Evolutionary conservation across 2,113 vertebrate species (phyloP).

Genomic region (Perca schrenkii): DNA sequence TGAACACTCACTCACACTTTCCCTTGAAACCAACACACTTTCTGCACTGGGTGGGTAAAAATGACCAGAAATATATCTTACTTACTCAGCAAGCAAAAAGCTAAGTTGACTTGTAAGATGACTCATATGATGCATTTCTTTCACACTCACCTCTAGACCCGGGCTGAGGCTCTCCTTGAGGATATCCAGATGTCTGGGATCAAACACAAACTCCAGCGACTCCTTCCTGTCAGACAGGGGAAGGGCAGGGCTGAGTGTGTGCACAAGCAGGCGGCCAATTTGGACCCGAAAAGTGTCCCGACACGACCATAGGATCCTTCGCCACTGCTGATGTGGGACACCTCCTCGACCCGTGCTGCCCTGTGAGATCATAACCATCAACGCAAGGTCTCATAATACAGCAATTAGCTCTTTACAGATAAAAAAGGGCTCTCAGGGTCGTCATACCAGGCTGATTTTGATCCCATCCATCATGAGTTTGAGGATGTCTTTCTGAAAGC

Average conservation of each 20-base stretch:
- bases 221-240: conserved; percentile 88
- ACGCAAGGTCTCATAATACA: neutral
- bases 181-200: conserved; percentile 91
- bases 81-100: neutral
- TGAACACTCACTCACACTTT: conserved; percentile 7
- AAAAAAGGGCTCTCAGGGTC: neutral
- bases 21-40: neutral
- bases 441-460: conserved; percentile 87
- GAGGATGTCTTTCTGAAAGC: conserved; percentile 92
- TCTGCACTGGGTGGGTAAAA: neutral
- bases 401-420: neutral
- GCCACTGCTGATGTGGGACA: conserved; percentile 91
- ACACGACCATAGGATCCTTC: conserved; percentile 90
- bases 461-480: conserved; percentile 93
- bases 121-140: neutral
- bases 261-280: conserved; percentile 93
- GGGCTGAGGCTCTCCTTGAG: conserved; percentile 93
- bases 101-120: neutral
- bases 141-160: conserved; percentile 88
- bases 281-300: conserved; percentile 93
- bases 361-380: conserved; percentile 64
- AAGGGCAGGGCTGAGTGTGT: conserved; percentile 88
- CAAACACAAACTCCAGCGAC: conserved; percentile 88
- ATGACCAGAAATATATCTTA: neutral
- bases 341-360: conserved; percentile 83